Percentiles rank a stretch among this genome's conserved stretches.
Conservation (phyloP, 2,113 vertebrate species). For the Clarias batrachus region DNA sequence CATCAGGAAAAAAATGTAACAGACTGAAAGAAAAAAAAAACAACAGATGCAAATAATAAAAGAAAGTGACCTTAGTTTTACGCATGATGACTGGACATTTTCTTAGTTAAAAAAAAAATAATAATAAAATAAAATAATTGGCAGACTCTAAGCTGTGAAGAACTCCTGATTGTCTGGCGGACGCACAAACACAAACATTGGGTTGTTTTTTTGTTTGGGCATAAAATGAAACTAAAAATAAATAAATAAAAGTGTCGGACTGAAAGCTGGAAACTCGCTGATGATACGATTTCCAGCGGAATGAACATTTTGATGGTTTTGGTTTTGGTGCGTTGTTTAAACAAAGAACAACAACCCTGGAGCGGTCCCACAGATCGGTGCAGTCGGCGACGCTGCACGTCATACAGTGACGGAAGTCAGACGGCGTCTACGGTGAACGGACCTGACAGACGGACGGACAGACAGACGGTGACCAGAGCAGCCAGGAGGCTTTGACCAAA, state of each 20-base stretch:
- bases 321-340: not conserved
- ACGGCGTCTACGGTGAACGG: not conserved
- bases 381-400: not conserved
- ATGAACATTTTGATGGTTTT: not conserved
- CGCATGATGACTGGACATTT: not conserved
- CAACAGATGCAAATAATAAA: not conserved
- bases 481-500: too few species aligned
- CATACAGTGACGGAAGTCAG: not conserved
- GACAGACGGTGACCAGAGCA: not conserved
- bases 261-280: not conserved
- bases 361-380: not conserved
- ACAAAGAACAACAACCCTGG: not conserved
- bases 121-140: not conserved
- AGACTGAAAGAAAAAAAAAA: not conserved
- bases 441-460: not conserved
- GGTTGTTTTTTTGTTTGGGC: not conserved
- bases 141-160: constrained; percentile 15
- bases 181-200: not conserved
- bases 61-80: not conserved
- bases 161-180: constrained; percentile 3
- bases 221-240: not conserved
- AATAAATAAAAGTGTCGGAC: not conserved
- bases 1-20: constrained; percentile 11
- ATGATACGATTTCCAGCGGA: not conserved
- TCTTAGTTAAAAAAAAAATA: not conserved